Conservation (phyloP, 2,113 vertebrate genomes). For the Macquaria australasica region DNA sequence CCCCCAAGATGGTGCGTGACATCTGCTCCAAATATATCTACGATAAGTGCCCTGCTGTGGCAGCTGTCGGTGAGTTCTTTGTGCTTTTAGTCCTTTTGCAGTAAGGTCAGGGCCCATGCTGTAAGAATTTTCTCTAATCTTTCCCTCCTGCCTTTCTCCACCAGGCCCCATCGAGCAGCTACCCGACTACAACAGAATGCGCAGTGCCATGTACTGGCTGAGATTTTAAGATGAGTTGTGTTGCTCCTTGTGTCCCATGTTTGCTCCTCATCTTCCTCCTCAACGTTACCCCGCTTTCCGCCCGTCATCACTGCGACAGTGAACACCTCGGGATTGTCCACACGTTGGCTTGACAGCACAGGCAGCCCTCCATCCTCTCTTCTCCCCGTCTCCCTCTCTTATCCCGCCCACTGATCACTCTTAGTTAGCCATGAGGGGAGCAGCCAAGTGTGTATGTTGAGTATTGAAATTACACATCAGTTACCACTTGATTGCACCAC, state of each 20-base stretch:
- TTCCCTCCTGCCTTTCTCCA: constrained; percentile 41
- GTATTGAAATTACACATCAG: constrained; percentile 20
- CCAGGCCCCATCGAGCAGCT: constrained; percentile 95
- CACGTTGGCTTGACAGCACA: constrained; percentile 10
- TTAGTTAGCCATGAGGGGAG: constrained; percentile 24
- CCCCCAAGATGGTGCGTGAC: constrained; percentile 87
- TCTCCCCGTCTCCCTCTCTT: constrained; percentile 2
- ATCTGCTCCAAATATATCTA: constrained; percentile 95
- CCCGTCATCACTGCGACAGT: constrained; percentile 5
- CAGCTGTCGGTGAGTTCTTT: constrained; percentile 90
- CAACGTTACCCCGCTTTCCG: constrained; percentile 2
- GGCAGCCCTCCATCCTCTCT: constrained; percentile 27
- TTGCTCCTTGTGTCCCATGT: constrained; percentile 33
- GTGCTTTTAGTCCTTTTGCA: not conserved
- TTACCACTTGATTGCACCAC: constrained; percentile 39
- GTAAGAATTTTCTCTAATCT: constrained; percentile 2
- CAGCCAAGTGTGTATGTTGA: not conserved
- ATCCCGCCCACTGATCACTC: constrained; percentile 15
- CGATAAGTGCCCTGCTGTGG: constrained; percentile 94
- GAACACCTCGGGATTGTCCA: constrained; percentile 18
- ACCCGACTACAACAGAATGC: constrained; percentile 95
- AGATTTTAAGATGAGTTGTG: constrained; percentile 85
- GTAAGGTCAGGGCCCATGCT: too few species aligned
- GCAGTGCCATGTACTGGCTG: constrained; percentile 96
- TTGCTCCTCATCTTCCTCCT: constrained; percentile 32